Conservation (phyloP, 92 coral and sea anemone species). For the Desmophyllum pertusum region DNA sequence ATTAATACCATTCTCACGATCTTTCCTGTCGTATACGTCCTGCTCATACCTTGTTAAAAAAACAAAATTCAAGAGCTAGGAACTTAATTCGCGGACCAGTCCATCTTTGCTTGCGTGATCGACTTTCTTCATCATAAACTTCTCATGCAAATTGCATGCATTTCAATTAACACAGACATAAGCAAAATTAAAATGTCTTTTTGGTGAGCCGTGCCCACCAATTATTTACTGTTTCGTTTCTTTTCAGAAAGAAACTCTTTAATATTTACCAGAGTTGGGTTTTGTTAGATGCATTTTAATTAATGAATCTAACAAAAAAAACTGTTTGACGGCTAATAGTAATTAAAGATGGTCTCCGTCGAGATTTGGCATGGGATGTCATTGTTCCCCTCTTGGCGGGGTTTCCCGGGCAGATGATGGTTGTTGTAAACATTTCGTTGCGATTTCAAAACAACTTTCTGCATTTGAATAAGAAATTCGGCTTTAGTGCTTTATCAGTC, state of each 20-base stretch:
- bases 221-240: conserved; percentile 17
- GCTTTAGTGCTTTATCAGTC: background rate
- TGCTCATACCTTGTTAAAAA: background rate
- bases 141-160: conserved; percentile 24
- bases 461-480: background rate
- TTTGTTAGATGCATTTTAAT: conserved; percentile 8
- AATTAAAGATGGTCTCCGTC: conserved; percentile 1
- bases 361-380: background rate
- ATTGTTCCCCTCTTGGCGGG: conserved; percentile 6
- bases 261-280: conserved; percentile 1
- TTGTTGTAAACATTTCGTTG: background rate
- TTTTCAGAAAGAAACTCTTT: conserved; percentile 4
- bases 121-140: conserved; percentile 22
- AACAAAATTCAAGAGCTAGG: background rate
- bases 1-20: background rate
- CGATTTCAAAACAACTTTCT: background rate
- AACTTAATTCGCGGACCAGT: background rate
- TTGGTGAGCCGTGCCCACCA: conserved; percentile 14
- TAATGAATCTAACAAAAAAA: no score
- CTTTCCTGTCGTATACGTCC: background rate
- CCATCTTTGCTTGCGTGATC: background rate
- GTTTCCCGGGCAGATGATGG: conserved; percentile 3
- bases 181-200: conserved; percentile 29
- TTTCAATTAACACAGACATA: conserved; percentile 30
- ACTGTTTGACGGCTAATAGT: background rate